Conservation (phyloP, 2,888 invertebrate genomes). For the Leistus spinibarbis region DNA sequence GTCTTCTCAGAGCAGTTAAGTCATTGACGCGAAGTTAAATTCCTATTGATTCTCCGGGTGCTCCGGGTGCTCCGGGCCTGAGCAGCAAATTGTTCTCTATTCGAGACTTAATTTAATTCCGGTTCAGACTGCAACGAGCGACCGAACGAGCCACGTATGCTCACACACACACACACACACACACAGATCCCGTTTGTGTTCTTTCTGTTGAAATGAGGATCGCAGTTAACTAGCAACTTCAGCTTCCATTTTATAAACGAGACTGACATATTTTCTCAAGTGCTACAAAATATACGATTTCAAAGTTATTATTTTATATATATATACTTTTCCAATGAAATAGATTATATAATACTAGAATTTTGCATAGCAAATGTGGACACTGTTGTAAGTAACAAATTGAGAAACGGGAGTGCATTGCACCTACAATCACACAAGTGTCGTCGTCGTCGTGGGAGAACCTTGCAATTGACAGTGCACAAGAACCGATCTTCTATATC, state of each 20-base stretch:
- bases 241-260: background rate
- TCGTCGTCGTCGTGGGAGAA: slow-evolving; percentile 15
- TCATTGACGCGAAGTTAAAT: slow-evolving; percentile 47
- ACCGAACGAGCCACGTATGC: background rate
- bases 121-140: slow-evolving; percentile 18
- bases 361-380: background rate
- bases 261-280: background rate
- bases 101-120: slow-evolving; percentile 51
- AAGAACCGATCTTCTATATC: slow-evolving; percentile 28
- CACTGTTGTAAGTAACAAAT: background rate
- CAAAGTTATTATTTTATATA: background rate
- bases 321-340: too few relatives aligned
- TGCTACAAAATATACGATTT: background rate
- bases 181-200: background rate
- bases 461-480: slow-evolving; percentile 28
- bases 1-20: slow-evolving; percentile 27
- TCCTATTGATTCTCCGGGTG: slow-evolving; percentile 47
- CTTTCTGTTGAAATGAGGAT: background rate
- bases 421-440: slow-evolving; percentile 11
- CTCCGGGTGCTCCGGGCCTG: slow-evolving; percentile 39
- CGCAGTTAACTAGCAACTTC: background rate
- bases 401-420: slow-evolving; percentile 5
- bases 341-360: background rate
- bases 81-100: slow-evolving; percentile 50
- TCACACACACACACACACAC: background rate